Percentiles rank a stretch among this genome's conserved stretches.
phyloP scores from a whole-genome alignment of 2,113 vertebrate species.

The Microtus oregoni region DNA sequence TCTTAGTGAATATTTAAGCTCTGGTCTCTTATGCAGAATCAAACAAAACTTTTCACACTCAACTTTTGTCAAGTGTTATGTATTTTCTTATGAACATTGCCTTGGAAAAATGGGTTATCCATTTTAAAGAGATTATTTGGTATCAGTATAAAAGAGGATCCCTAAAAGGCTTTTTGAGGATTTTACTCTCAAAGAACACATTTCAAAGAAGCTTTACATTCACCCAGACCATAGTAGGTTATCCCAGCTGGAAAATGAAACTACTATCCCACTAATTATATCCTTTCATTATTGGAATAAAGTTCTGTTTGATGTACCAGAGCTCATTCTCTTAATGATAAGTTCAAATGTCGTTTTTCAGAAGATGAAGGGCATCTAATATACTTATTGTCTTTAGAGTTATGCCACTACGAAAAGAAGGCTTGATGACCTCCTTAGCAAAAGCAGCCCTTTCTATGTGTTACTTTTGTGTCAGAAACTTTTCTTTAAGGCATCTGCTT shows the following conservation, averaged over 20 bases:
- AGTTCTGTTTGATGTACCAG: slow-evolving; percentile 55
- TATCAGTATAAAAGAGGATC: slow-evolving; percentile 51
- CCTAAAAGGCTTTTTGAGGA: slow-evolving; percentile 57
- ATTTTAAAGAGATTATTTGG: slow-evolving; percentile 68
- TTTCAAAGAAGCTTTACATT: slow-evolving; percentile 77
- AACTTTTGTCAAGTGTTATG: slow-evolving; percentile 54
- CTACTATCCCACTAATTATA: slow-evolving; percentile 50
- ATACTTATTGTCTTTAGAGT: background rate
- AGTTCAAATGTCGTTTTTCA: slow-evolving; percentile 66
- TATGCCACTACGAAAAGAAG: background rate
- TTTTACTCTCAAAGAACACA: slow-evolving; percentile 70
- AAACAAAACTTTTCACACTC: slow-evolving; percentile 52
- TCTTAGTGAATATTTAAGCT: slow-evolving; percentile 82
- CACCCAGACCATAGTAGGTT: slow-evolving; percentile 61
- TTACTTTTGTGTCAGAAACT: background rate
- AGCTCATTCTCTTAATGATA: slow-evolving; percentile 15
- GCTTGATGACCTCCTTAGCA: background rate
- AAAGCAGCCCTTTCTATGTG: slow-evolving; percentile 1
- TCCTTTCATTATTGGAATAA: slow-evolving; percentile 64
- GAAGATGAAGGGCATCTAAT: background rate
- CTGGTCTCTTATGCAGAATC: slow-evolving; percentile 71
- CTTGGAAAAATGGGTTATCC: slow-evolving; percentile 56
- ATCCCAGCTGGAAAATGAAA: slow-evolving; percentile 68
- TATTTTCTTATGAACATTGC: slow-evolving; percentile 55
- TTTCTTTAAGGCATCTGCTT: background rate